Conservation (phyloP, 2,888 invertebrate genomes). For the Hyalella azteca region DNA sequence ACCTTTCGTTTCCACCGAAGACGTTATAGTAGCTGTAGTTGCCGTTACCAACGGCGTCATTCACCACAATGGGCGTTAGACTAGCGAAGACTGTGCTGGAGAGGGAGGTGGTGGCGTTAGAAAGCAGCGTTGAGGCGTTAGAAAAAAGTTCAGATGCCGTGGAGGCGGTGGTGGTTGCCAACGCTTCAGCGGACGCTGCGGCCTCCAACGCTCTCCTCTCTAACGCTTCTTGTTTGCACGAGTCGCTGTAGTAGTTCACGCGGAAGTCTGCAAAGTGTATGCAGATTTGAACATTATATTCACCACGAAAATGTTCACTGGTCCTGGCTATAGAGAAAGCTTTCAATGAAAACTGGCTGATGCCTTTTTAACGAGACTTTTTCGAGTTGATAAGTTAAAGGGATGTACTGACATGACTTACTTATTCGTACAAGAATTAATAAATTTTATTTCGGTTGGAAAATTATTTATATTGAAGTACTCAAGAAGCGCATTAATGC, state of each 20-base stretch:
- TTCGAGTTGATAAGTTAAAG: too few species aligned
- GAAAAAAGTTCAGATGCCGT: not conserved
- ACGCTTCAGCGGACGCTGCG: not conserved
- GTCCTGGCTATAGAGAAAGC: too few species aligned
- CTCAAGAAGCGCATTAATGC: too few species aligned
- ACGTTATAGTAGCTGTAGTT: conserved; percentile 38
- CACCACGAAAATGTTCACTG: too few species aligned
- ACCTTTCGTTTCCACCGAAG: conserved; percentile 10
- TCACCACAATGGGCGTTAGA: not conserved
- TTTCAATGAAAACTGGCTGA: too few species aligned
- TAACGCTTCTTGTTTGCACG: conserved; percentile 46
- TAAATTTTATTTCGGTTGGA: too few species aligned
- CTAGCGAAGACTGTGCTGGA: conserved; percentile 20
- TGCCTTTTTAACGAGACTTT: too few species aligned
- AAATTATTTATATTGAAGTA: too few species aligned
- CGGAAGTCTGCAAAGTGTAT: conserved; percentile 51
- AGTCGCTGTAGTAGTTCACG: conserved; percentile 56
- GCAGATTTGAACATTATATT: too few species aligned
- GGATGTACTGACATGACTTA: too few species aligned
- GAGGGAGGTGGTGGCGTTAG: not conserved
- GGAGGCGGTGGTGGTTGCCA: not conserved
- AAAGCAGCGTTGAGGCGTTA: not conserved
- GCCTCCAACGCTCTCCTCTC: conserved; percentile 32
- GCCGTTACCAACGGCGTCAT: not conserved
- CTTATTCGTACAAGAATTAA: too few species aligned